phyloP scores from a whole-genome alignment of 1,140 invertebrate species.

The Schmidtea mediterranea region DNA sequence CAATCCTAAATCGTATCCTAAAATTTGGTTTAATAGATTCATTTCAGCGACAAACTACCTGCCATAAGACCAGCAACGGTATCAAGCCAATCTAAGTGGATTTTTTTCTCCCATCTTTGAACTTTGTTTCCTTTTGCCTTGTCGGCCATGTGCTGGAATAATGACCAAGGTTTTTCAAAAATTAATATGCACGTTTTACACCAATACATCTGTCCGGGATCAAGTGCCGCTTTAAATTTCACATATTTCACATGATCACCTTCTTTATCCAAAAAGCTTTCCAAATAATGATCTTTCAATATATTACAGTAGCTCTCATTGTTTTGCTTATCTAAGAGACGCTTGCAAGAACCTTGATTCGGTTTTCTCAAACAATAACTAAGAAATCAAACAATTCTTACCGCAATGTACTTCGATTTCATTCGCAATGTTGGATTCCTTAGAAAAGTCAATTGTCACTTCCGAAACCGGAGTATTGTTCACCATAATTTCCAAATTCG shows the following conservation, averaged over 20 bases:
- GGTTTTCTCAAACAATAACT: too few species aligned
- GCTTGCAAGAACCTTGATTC: background rate
- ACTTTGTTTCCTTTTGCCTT: background rate
- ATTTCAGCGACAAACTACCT: background rate
- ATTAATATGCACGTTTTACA: background rate
- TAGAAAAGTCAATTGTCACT: background rate
- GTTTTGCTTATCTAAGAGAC: background rate
- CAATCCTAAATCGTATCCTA: too few species aligned
- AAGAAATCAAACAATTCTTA: too few species aligned
- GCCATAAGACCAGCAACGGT: background rate
- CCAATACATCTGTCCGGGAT: background rate
- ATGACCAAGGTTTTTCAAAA: slow-evolving; percentile 1
- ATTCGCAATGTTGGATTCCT: background rate
- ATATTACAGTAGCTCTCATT: background rate
- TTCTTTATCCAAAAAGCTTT: slow-evolving; percentile 1
- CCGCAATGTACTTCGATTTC: background rate
- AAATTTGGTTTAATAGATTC: too few species aligned
- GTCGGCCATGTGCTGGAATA: background rate
- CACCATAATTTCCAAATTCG: background rate
- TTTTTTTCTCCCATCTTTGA: background rate
- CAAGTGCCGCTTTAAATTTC: background rate
- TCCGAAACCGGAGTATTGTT: background rate
- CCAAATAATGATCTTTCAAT: background rate
- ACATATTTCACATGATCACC: slow-evolving; percentile 1
- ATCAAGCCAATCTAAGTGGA: background rate